Percentiles rank a stretch among this genome's conserved stretches.
Conservation (phyloP, 2,888 invertebrate species). For the Eudasyphora cyanicolor region DNA sequence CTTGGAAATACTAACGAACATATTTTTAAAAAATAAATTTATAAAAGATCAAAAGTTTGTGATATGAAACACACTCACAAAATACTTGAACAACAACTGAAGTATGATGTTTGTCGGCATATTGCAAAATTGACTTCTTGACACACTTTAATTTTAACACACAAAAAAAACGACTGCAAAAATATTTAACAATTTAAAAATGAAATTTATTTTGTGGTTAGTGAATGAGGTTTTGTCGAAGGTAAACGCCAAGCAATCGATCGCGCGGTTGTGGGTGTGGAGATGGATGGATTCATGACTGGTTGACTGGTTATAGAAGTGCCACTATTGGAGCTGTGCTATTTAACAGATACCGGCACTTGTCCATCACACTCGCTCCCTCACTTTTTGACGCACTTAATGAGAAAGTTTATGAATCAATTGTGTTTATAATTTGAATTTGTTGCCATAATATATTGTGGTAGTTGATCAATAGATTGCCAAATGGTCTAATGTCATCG, state of each 20-base stretch:
- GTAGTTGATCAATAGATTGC: background rate
- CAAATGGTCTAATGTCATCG: background rate
- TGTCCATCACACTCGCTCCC: background rate
- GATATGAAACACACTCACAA: background rate
- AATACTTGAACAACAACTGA: background rate
- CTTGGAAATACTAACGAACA: too few species aligned
- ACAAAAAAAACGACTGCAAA: conserved; percentile 31
- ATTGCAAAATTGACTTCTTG: conserved; percentile 54
- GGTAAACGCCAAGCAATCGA: background rate
- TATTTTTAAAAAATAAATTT: too few species aligned
- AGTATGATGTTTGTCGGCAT: background rate
- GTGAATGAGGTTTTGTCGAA: background rate
- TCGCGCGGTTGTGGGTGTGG: background rate
- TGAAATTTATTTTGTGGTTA: background rate
- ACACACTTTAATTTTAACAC: conserved; percentile 45
- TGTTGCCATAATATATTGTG: background rate
- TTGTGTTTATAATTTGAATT: background rate
- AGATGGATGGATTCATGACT: too few species aligned
- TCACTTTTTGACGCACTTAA: background rate
- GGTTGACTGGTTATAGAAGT: too few species aligned
- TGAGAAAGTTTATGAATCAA: conserved; percentile 6
- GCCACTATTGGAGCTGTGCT: too few species aligned
- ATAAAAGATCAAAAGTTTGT: background rate
- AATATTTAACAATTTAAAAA: conserved; percentile 6
- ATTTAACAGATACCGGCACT: too few species aligned